phyloP scores from a whole-genome alignment of 2,797 vertebrate genomes.

The Prunella strophiata region DNA sequence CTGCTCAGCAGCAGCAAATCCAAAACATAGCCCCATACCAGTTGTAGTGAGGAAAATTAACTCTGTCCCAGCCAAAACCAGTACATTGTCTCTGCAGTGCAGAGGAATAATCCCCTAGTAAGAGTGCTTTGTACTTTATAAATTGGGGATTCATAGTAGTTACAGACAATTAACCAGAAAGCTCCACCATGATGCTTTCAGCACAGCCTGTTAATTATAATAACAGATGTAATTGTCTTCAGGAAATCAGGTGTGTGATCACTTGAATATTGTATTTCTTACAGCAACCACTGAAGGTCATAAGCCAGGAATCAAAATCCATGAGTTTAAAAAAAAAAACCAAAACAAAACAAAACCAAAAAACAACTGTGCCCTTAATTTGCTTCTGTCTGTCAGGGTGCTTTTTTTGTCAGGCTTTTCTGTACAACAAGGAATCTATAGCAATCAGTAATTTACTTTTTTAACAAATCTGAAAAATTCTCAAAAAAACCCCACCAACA shows the following conservation, averaged over 20 bases:
- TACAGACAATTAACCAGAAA: not conserved
- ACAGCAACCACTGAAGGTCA: not conserved
- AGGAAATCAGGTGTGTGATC: slow-evolving; percentile 16
- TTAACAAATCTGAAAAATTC: not conserved
- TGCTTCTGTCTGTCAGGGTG: not conserved
- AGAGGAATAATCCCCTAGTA: not conserved
- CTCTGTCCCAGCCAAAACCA: not conserved
- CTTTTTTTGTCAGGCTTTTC: not conserved
- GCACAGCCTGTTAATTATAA: not conserved
- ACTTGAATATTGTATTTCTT: not conserved
- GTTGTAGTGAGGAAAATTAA: not conserved
- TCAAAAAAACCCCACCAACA: accelerated
- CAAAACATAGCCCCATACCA: not conserved
- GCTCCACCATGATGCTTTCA: not conserved
- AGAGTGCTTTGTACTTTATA: not conserved
- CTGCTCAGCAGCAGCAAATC: not conserved
- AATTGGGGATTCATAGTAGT: not conserved
- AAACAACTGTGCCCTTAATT: not conserved
- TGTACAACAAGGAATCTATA: not conserved
- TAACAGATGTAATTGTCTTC: not conserved
- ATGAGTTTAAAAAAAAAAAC: not conserved
- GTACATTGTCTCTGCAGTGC: not conserved
- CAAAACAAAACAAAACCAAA: not conserved
- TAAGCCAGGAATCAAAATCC: not conserved
- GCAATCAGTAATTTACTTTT: not conserved